Evolutionary conservation across 2,888 invertebrate species (phyloP), one percentile per base, ranked within the genome.

Genomic region (Zootermopsis nevadensis): DNA sequence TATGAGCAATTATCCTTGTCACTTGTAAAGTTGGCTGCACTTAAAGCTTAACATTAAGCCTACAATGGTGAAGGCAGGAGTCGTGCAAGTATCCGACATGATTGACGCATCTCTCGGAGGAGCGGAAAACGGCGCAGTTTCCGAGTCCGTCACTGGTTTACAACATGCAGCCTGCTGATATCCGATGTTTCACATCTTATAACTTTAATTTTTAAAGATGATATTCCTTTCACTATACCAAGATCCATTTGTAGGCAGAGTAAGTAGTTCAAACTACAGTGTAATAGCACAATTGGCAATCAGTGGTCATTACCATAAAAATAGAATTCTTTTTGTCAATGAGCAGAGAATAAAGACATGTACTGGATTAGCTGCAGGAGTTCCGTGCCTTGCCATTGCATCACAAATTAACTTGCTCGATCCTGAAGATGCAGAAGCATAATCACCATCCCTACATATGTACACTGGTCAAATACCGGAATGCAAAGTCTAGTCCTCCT

Each of bases 1-100:
- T 60, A 60, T 60, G n/a, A 60, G 27, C 60, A 60, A 60, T 60
- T 60, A 60, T 60, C n/a, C 60, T n/a, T 60, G n/a, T 60, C 60
- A 60, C 27, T 27, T 60, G 60, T 60, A 60, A 60, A 12, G 60
- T 60, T 27, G 6, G 60, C 27, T 60, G n/a, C 60, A 27, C 60
- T 60, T 60, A 60, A 60, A 60, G 60, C n/a, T 60, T 60, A 60
- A 27, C 53, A 60, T 60, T 60, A 60, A 27, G 60, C 27, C n/a
- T 60, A 60, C 60, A 60, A 60, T 60, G 60, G 60, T 27, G n/a
- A 60, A 60, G 60, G 60, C 60, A 60, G 60, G 27, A 60, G n/a
- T 60, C 60, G 7, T 0, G 60, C 60, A 60, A 60, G 8, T 15
- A 27, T 60, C 27, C 2, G 3, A 48, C 19, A 19, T 19, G 19